Evolutionary conservation across 2,113 vertebrate species (phyloP).

Genomic region (Myrmecophaga tridactyla): DNA sequence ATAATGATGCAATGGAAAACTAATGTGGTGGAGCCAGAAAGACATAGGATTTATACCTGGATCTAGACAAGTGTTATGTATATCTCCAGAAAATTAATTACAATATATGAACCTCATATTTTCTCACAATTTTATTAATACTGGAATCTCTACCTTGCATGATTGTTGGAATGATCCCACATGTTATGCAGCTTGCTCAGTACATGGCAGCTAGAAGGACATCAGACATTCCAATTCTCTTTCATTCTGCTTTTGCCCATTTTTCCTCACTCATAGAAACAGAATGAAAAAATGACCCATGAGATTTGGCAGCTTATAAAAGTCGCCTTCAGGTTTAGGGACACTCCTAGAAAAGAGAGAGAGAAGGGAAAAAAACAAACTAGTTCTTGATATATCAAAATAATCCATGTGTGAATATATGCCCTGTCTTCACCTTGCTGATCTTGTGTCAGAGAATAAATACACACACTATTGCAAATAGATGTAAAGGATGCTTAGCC

Average conservation of each 20-base stretch:
- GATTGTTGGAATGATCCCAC: background rate
- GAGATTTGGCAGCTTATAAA: background rate
- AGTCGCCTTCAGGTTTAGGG: background rate
- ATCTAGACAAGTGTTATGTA: background rate
- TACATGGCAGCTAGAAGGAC: background rate
- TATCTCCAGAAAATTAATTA: background rate
- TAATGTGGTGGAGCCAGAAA: background rate
- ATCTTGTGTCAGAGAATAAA: background rate
- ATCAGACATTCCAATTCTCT: background rate
- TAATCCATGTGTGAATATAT: background rate
- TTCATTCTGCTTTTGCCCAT: background rate
- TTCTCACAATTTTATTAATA: background rate
- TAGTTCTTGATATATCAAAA: background rate
- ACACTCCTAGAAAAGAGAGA: background rate
- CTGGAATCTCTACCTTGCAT: fast-evolving
- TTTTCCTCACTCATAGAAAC: background rate
- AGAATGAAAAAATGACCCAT: background rate
- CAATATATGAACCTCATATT: background rate
- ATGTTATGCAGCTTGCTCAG: too few relatives aligned
- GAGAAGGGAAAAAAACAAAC: background rate
- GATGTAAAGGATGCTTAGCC: background rate
- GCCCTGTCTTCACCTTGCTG: background rate
- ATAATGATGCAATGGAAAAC: background rate
- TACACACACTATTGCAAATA: background rate
- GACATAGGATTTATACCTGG: background rate